Conservation (phyloP, 1,140 invertebrate species). For the Lordiphosa stackelbergi region DNA sequence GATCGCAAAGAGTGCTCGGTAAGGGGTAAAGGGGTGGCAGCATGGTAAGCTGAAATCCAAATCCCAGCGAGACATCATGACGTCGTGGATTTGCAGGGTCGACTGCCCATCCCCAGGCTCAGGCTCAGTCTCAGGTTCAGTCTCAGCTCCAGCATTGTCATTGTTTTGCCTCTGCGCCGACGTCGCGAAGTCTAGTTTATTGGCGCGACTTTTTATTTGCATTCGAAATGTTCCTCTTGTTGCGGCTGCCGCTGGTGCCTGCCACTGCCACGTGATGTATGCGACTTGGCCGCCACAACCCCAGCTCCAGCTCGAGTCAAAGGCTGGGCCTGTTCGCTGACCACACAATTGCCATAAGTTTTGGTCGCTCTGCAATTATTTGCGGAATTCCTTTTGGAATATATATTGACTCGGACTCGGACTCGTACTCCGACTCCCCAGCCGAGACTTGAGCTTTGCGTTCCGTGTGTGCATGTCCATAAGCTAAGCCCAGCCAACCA, state of each 20-base stretch:
- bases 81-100: conserved; percentile 55
- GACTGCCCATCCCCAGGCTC: conserved; percentile 11
- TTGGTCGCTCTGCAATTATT: conserved; percentile 67
- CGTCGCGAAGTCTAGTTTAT: conserved; percentile 76
- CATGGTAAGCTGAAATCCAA: conserved; percentile 54
- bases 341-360: conserved; percentile 73
- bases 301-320: conserved; percentile 9
- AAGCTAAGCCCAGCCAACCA: conserved; percentile 11
- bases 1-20: conserved; percentile 25
- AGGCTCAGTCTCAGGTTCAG: neutral
- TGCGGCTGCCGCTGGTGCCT: conserved; percentile 14
- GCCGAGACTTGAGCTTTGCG: conserved; percentile 26
- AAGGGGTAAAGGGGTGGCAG: neutral
- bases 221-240: conserved; percentile 57
- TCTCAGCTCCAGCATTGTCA: conserved; percentile 22
- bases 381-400: conserved; percentile 75
- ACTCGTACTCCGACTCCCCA: conserved; percentile 14
- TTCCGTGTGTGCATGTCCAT: conserved; percentile 21
- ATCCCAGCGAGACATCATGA: conserved; percentile 76
- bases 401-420: conserved; percentile 75
- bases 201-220: conserved; percentile 76
- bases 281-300: conserved; percentile 33
- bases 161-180: conserved; percentile 35
- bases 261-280: conserved; percentile 61
- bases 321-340: conserved; percentile 16